phyloP scores from a whole-genome alignment of 2,797 vertebrate genomes.

The Clarias laeviceps region DNA sequence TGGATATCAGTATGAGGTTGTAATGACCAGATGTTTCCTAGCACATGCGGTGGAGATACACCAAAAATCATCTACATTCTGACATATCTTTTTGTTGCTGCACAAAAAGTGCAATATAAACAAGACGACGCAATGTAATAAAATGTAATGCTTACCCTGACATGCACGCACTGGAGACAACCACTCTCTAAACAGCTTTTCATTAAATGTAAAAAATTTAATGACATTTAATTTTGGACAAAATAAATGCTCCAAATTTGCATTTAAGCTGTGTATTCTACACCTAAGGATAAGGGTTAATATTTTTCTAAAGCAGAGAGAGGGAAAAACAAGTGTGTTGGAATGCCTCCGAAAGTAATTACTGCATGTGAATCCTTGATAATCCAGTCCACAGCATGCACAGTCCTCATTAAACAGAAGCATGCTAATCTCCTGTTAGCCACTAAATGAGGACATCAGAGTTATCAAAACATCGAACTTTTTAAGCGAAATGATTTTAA shows the following conservation, averaged over 20 bases:
- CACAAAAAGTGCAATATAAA: constrained; percentile 72
- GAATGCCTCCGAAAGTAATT: constrained; percentile 58
- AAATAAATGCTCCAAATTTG: constrained; percentile 67
- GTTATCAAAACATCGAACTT: constrained; percentile 68
- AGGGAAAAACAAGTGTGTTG: constrained; percentile 29
- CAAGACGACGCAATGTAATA: constrained; percentile 59
- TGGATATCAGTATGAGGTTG: constrained; percentile 3
- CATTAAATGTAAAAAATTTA: constrained; percentile 49
- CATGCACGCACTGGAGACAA: constrained; percentile 71
- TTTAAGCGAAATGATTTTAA: constrained; percentile 33
- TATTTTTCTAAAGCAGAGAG: constrained; percentile 45
- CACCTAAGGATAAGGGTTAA: constrained; percentile 32
- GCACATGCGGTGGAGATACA: constrained; percentile 63
- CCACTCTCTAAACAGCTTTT: constrained; percentile 70
- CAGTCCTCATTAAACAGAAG: constrained; percentile 58
- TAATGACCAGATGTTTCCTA: constrained; percentile 31
- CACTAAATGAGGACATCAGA: constrained; percentile 62
- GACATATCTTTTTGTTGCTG: constrained; percentile 57
- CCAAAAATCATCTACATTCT: constrained; percentile 38
- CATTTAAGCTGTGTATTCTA: constrained; percentile 65
- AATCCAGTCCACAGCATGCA: constrained; percentile 64
- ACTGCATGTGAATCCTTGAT: constrained; percentile 47
- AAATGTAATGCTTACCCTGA: constrained; percentile 70
- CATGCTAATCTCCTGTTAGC: constrained; percentile 62
- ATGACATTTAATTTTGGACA: constrained; percentile 71